Base-by-base conservation (phyloP, 2,797 vertebrate genomes). In the Anguilla pacifica region DNA sequence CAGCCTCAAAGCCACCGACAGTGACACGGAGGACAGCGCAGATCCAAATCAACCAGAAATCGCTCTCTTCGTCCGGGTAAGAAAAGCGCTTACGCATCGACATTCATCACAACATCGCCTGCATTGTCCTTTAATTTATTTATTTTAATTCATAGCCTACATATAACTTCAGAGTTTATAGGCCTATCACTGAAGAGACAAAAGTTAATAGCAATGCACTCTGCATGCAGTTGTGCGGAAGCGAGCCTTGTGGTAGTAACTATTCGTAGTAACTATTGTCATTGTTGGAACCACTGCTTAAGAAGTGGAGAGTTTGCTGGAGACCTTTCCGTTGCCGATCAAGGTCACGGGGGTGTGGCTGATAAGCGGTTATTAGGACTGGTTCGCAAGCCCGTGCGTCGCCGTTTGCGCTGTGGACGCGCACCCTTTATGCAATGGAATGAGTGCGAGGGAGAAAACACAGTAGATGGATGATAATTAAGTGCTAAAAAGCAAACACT, bases 61-160 rank as follows among this genome's bases (percentile, higher is more conserved):
- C 87, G 39, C 94, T 1, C 94, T 96, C 55, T 96, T 93, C 61
- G 95, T 95, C 83, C 96, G 96, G 96, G 96, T 97, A 91, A 93
- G 91, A 83, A 35, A 57, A 11, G 64, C 72, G 3, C 72, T 77
- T 22, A 77, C 3, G 11, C 31, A 17, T 19, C 0, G 6, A 35
- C 7, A 72, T 19, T 6, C 49, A 67, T 3, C 13, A 11, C 9
- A 64, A 22, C 19, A 64, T 25, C 3, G 3, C 3, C 22, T 57
- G 2, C 10, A 15, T 15, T 15, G 10, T 15, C 55, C 10, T 57
- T 57, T 57, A 51, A 1, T 51, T 51, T 51, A 7, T 51, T 51
- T 51, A 51, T 51, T 51, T 1, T 51, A 6, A 51, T 7, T 51
- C 51, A 9, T 51, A 51, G 51, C 51, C 6, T 51, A 51, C 51